These are phyloP conservation scores for Hypomecis punctinalis DNA, from an alignment of 2,888 invertebrate species.

Conservation along the genomic window DNA sequence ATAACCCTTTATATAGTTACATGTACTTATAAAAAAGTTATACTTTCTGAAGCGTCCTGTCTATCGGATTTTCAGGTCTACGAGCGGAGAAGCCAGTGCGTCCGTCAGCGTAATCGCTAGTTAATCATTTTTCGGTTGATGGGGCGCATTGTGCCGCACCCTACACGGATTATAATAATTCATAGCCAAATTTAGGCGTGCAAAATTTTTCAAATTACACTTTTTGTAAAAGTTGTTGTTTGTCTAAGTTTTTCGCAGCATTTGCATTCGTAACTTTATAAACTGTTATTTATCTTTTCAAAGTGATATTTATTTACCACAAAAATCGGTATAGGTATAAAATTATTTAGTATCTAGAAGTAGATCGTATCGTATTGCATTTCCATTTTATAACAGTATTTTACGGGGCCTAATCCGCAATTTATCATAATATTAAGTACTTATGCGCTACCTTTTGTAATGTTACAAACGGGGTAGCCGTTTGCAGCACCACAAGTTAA, in stretches of 20 bases:
- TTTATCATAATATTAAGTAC: too few species aligned
- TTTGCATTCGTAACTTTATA: background rate
- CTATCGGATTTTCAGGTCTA: conserved; percentile 52
- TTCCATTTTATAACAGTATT: too few species aligned
- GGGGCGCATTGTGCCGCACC: conserved; percentile 76
- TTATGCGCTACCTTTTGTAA: too few species aligned
- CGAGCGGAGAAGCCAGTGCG: conserved; percentile 76
- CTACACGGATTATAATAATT: conserved; percentile 76
- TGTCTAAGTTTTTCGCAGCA: background rate
- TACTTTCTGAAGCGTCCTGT: conserved; percentile 1
- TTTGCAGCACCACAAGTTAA: too few species aligned
- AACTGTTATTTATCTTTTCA: background rate
- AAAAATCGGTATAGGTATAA: too few species aligned
- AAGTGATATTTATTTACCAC: too few species aligned
- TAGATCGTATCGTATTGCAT: too few species aligned
- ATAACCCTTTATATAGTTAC: too few species aligned
- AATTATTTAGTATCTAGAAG: too few species aligned
- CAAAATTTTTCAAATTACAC: conserved; percentile 64
- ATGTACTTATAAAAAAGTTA: too few species aligned
- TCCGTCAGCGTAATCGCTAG: conserved; percentile 83
- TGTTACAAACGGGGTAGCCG: too few species aligned
- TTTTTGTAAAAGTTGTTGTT: conserved; percentile 42
- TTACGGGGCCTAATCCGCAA: too few species aligned
- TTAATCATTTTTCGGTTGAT: conserved; percentile 85
- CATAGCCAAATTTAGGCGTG: conserved; percentile 69